Conservation (phyloP, 2,888 invertebrate species). For the Cyclophora punctaria region DNA sequence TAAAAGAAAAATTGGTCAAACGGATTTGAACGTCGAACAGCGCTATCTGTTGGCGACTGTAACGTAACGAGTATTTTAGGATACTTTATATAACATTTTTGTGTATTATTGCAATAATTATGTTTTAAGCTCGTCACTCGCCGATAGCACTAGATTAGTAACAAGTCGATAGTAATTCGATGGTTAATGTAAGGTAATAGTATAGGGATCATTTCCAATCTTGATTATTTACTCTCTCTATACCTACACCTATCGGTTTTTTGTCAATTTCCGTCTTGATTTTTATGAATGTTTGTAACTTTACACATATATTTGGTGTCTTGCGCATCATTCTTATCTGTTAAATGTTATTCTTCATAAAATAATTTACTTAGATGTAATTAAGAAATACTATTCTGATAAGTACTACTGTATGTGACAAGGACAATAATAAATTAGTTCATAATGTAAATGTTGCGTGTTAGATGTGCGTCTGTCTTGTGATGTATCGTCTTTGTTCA, state of each 20-base stretch:
- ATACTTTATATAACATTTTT: constrained; percentile 7
- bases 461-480: neutral
- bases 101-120: constrained; percentile 32
- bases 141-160: neutral
- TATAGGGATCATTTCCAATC: neutral
- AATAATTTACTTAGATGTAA: neutral
- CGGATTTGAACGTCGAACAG: neutral
- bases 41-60: neutral
- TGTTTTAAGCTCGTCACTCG: constrained; percentile 5
- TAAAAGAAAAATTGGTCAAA: neutral
- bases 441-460: constrained; percentile 5
- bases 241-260: neutral
- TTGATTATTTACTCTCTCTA: neutral
- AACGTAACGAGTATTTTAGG: neutral
- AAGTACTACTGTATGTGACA: constrained; percentile 40
- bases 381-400: neutral
- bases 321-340: no score
- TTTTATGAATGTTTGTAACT: neutral
- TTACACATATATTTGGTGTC: neutral
- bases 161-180: neutral
- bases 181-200: no score
- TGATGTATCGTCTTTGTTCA: neutral
- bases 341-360: neutral
- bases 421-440: constrained; percentile 58
- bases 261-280: neutral